Percentiles rank a stretch among this genome's conserved stretches.
Conservation (phyloP, 2,888 invertebrate species). For the Lasioglossum figueresi region DNA sequence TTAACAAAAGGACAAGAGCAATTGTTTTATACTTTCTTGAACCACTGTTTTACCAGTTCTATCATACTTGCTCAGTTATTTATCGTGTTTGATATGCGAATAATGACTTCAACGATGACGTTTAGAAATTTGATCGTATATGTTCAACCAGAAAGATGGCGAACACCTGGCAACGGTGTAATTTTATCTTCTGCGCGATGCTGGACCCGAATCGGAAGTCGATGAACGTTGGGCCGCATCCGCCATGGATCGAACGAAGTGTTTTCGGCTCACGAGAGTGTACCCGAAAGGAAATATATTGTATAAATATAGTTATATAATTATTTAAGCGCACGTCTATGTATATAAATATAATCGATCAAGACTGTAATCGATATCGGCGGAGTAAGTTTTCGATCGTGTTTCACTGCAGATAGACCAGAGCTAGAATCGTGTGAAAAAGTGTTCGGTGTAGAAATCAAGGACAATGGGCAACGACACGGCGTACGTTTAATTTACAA, state of each 20-base stretch:
- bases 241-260: slow-evolving; percentile 17
- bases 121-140: background rate
- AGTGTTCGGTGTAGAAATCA: background rate
- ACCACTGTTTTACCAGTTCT: background rate
- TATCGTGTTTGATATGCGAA: no score
- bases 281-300: slow-evolving; percentile 49
- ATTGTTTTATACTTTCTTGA: background rate
- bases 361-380: slow-evolving; percentile 31
- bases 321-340: slow-evolving; percentile 51
- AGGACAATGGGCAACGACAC: background rate
- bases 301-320: slow-evolving; percentile 57
- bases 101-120: background rate
- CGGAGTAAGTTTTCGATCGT: background rate
- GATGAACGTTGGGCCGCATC: slow-evolving; percentile 32
- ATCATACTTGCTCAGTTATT: no score
- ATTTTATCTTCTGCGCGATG: slow-evolving; percentile 18
- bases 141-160: background rate
- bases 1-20: background rate
- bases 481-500: slow-evolving; percentile 22
- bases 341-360: slow-evolving; percentile 32
- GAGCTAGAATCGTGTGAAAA: background rate
- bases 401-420: background rate
- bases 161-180: background rate
- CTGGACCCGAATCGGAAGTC: background rate
- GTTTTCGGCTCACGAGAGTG: slow-evolving; percentile 24